Conservation (phyloP, 2,888 invertebrate species). For the Noctua janthina region DNA sequence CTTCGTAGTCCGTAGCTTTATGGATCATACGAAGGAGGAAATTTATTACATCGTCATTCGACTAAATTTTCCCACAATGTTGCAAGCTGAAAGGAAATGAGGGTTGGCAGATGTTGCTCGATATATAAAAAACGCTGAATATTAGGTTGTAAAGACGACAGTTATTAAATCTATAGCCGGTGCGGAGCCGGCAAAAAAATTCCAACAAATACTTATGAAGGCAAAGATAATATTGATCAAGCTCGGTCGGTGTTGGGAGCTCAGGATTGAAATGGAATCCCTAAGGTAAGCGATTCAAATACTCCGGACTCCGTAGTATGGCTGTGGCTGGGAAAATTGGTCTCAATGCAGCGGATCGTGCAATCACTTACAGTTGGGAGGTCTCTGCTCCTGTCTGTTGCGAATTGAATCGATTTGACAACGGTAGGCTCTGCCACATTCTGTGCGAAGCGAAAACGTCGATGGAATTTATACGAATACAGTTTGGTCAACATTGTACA, state of each 20-base stretch:
- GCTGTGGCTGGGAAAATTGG: conserved; percentile 63
- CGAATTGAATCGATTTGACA: conserved; percentile 60
- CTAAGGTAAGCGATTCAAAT: conserved; percentile 67
- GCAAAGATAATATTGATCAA: conserved; percentile 66
- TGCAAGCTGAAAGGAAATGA: conserved; percentile 79
- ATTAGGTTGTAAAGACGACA: conserved; percentile 79
- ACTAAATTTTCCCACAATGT: conserved; percentile 81
- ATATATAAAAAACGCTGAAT: conserved; percentile 75
- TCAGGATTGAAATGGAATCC: conserved; percentile 64
- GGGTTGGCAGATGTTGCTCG: conserved; percentile 79
- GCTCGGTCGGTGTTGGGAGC: conserved; percentile 45
- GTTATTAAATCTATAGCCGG: conserved; percentile 75
- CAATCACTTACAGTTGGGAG: conserved; percentile 62
- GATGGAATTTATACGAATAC: conserved; percentile 33
- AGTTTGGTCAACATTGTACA: conserved; percentile 9
- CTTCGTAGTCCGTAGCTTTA: conserved; percentile 74
- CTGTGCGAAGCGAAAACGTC: conserved; percentile 13
- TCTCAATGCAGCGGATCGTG: conserved; percentile 57
- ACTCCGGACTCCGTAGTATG: conserved; percentile 50
- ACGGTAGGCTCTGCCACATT: conserved; percentile 39
- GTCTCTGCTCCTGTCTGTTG: conserved; percentile 53
- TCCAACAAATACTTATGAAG: conserved; percentile 62
- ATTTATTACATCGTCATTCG: conserved; percentile 85
- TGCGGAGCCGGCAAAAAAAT: conserved; percentile 33
- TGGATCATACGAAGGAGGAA: conserved; percentile 81